These are phyloP conservation scores for Xenus cinereus DNA, from an alignment of 2,113 vertebrate genomes.

Conservation along the genomic window DNA sequence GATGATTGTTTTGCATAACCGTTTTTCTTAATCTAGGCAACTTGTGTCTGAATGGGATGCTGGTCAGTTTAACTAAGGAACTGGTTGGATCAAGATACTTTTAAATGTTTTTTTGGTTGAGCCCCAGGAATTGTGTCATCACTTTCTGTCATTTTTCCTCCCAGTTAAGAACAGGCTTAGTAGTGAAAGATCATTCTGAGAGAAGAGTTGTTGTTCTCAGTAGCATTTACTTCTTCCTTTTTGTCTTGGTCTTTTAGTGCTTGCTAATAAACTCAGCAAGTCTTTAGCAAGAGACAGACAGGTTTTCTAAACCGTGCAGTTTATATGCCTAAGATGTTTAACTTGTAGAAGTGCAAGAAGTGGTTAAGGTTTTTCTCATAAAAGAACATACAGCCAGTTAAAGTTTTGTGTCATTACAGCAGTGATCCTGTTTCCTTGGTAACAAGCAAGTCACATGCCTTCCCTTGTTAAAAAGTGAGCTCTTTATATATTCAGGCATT, in stretches of 20 bases:
- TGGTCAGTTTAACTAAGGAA: background rate
- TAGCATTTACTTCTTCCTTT: background rate
- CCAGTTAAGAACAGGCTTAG: background rate
- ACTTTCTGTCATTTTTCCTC: background rate
- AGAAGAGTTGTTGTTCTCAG: background rate
- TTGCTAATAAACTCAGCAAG: background rate
- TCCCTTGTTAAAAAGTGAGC: conserved; percentile 20
- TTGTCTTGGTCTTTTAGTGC: background rate
- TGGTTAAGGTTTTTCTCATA: conserved; percentile 19
- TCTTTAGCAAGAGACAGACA: background rate
- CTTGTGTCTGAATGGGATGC: background rate
- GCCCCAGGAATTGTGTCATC: background rate
- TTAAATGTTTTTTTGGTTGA: background rate
- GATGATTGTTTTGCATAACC: background rate
- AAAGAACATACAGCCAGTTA: background rate
- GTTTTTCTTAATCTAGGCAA: background rate
- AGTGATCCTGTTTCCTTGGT: conserved; percentile 45
- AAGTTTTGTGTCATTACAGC: conserved; percentile 36
- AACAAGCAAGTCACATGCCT: conserved; percentile 28
- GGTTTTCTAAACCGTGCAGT: background rate
- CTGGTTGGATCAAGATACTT: background rate
- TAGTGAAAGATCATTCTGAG: background rate
- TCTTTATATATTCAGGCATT: background rate
- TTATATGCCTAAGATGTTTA: background rate
- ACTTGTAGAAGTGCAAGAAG: background rate